Evolutionary conservation across 2,888 invertebrate species (phyloP), one percentile per base, ranked within the genome.

Genomic region (Macrophya annulata): DNA sequence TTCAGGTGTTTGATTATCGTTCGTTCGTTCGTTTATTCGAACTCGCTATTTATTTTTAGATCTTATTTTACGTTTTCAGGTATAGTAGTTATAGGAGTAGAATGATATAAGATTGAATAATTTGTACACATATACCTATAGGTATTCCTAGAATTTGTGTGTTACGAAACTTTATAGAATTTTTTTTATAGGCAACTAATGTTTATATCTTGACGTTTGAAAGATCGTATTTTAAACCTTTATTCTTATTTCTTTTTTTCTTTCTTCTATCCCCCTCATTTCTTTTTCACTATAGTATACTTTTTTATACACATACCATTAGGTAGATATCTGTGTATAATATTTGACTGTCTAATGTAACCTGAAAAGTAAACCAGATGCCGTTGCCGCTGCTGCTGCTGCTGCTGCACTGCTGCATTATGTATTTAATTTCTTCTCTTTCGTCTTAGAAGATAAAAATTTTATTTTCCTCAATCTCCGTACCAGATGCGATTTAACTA

Each of bases 401-500:
- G 25, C 65, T 48, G 48, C 1, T 12, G 48, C 48, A 48, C 15
- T 48, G 48, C 65, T 65, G 25, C 65, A 31, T 12, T 17, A n/a
- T 55, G 8, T 68, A 37, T 68, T 37, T 37, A 12, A 9, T 15
- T 48, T 15, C 15, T 37, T 12, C 17, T 37, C 10, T 68, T 37
- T 68, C 68, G 65, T 65, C 31, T 10, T 68, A 15, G 5, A 6
- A 68, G 68, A 68, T 17, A 37, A 15, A 68, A 31, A 68, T 6
- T 17, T 68, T 31, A 31, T 68, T 62, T 17, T 37, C 68, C 17
- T 68, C 68, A 68, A 68, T 68, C 31, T 8, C 25, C 8, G 2
- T 68, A 37, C 68, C 68, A 68, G 31, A 68, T 68, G 68, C 68
- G 37, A 37, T 37, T 68, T 37, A 6, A 68, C 31, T 8, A 68